Evolutionary conservation across 2,888 invertebrate genomes (phyloP).

Genomic region (Pseudococcus viburni): DNA sequence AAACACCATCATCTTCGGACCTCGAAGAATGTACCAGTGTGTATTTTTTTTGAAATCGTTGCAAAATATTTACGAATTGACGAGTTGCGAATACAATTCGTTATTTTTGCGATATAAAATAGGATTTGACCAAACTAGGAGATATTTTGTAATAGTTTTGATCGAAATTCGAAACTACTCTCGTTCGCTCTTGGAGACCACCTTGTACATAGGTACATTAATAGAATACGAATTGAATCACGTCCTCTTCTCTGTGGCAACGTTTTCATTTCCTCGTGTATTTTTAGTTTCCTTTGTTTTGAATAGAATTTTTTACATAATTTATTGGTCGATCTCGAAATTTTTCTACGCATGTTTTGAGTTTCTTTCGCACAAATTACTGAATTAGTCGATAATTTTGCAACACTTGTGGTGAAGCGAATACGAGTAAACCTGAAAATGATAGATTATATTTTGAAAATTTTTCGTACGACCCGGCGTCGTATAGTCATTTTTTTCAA

Average conservation of each 20-base stretch:
- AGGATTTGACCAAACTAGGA: not conserved
- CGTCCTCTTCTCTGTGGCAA: not conserved
- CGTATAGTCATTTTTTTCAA: not conserved
- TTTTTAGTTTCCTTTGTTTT: constrained; percentile 25
- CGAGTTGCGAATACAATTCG: not conserved
- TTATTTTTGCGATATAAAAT: not conserved
- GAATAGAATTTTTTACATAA: not conserved
- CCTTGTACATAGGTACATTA: not conserved
- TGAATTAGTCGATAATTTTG: not conserved
- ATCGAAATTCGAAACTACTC: not conserved
- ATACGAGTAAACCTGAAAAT: not conserved
- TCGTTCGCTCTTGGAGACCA: not conserved
- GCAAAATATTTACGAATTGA: not conserved
- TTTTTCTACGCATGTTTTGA: not conserved
- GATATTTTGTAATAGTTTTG: not conserved
- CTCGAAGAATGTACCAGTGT: not conserved
- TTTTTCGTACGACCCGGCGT: not conserved
- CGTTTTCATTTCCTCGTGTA: not conserved
- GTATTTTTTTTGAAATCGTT: not conserved
- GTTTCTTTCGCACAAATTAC: too few relatives aligned
- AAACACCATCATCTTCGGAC: not conserved
- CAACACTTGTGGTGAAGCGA: not conserved
- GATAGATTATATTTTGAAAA: not conserved
- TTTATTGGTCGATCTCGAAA: not conserved
- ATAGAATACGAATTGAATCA: constrained; percentile 41